A percentile compares a stretch with the other conserved stretches of the same genome.
Evolutionary conservation across 2,113 vertebrate genomes (phyloP).

Genomic region (Pipra filicauda): DNA sequence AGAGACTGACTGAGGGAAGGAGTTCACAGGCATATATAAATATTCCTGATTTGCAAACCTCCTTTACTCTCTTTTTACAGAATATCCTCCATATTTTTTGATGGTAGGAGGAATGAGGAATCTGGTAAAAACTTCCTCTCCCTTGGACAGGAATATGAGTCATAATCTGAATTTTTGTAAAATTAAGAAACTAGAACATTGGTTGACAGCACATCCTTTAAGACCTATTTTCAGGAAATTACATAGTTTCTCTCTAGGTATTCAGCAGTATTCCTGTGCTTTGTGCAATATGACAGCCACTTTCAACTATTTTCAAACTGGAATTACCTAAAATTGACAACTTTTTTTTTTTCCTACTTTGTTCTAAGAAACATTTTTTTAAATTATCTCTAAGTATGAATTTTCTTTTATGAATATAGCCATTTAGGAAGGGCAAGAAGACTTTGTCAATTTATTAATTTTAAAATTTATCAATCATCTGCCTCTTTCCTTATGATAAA

Average conservation of each 20-base stretch:
- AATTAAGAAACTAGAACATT: neutral
- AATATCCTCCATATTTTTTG: neutral
- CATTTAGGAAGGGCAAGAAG: neutral
- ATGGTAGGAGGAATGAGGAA: neutral
- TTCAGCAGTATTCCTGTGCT: neutral
- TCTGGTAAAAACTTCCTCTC: neutral
- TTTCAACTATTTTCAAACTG: slow-evolving; percentile 29
- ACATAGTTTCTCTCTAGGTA: neutral
- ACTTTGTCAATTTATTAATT: neutral
- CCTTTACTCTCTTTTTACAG: neutral
- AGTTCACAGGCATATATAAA: neutral
- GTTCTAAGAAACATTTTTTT: neutral
- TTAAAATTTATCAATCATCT: neutral
- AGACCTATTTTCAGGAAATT: slow-evolving; percentile 7
- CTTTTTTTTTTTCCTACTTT: neutral
- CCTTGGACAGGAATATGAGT: neutral
- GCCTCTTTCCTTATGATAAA: neutral
- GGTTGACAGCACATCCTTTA: neutral
- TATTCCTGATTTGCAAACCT: neutral
- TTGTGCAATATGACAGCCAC: neutral
- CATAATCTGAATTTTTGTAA: neutral
- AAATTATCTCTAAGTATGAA: neutral
- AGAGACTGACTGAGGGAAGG: neutral
- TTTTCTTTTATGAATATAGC: neutral
- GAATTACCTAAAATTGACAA: neutral